phyloP scores from a whole-genome alignment of 2,797 vertebrate species.

The Liparis tanakae region DNA sequence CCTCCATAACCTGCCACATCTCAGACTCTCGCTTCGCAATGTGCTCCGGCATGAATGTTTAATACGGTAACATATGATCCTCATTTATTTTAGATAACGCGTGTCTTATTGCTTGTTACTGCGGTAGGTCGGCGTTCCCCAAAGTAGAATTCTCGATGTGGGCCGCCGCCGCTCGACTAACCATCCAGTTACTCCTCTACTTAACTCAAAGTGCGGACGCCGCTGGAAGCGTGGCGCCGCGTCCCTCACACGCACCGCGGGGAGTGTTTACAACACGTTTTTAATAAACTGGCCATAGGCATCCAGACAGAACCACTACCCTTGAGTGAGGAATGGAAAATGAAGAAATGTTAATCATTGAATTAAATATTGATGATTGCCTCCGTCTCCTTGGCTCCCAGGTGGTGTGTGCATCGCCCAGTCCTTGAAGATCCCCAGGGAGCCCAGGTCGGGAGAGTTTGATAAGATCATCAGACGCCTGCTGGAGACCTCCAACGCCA shows the following conservation, averaged over 20 bases:
- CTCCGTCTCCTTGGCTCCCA: slow-evolving; percentile 48
- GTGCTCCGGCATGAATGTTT: slow-evolving; percentile 12
- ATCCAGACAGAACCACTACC: background rate
- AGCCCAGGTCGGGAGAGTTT: slow-evolving; percentile 91
- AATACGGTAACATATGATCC: background rate
- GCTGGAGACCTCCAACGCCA: slow-evolving; percentile 95
- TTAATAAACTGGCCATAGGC: slow-evolving; percentile 1
- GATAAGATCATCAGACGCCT: slow-evolving; percentile 90
- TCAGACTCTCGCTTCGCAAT: background rate
- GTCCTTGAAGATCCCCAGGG: slow-evolving; percentile 94
- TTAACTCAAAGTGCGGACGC: slow-evolving; percentile 13
- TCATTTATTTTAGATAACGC: background rate
- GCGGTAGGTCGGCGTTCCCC: background rate
- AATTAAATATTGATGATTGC: slow-evolving; percentile 22
- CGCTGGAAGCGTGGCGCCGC: background rate
- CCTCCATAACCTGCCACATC: slow-evolving; percentile 6
- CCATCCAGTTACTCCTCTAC: slow-evolving; percentile 2
- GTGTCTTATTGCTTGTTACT: background rate
- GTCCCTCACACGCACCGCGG: background rate
- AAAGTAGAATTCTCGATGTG: background rate
- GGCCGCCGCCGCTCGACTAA: slow-evolving; percentile 3
- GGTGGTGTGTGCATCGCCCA: slow-evolving; percentile 95
- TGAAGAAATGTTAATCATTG: slow-evolving; percentile 22
- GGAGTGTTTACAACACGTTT: slow-evolving; percentile 10
- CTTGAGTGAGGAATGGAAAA: slow-evolving; percentile 5